Conservation (phyloP, 2,113 vertebrate genomes). For the Lophochroa leadbeateri region DNA sequence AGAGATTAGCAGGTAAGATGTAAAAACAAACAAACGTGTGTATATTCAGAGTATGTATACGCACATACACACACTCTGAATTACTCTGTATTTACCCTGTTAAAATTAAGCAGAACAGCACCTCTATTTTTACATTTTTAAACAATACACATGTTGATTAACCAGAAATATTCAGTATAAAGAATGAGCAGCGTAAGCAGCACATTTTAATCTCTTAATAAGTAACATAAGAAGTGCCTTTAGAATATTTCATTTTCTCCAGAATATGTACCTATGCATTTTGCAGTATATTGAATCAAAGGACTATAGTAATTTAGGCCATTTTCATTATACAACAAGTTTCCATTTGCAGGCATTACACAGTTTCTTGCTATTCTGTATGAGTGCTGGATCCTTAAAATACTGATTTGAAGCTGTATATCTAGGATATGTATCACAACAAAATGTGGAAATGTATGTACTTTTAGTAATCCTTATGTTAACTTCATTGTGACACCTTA, state of each 20-base stretch:
- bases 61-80: background rate
- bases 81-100: background rate
- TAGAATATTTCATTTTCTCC: background rate
- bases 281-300: background rate
- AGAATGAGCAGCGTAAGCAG: background rate
- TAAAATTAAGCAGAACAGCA: background rate
- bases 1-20: constrained; percentile 87
- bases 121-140: background rate
- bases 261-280: background rate
- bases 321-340: background rate
- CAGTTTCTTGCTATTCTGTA: background rate
- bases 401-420: background rate
- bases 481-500: background rate
- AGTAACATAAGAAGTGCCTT: background rate
- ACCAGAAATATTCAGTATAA: background rate
- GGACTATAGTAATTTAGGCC: background rate
- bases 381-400: background rate
- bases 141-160: background rate
- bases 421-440: background rate
- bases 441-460: background rate
- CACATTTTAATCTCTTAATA: background rate
- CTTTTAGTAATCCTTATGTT: background rate
- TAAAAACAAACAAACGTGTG: background rate
- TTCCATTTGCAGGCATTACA: background rate
- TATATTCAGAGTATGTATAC: background rate